These are phyloP conservation scores for Merops nubicus DNA, from an alignment of 2,113 vertebrate species.

Conservation along the genomic window DNA sequence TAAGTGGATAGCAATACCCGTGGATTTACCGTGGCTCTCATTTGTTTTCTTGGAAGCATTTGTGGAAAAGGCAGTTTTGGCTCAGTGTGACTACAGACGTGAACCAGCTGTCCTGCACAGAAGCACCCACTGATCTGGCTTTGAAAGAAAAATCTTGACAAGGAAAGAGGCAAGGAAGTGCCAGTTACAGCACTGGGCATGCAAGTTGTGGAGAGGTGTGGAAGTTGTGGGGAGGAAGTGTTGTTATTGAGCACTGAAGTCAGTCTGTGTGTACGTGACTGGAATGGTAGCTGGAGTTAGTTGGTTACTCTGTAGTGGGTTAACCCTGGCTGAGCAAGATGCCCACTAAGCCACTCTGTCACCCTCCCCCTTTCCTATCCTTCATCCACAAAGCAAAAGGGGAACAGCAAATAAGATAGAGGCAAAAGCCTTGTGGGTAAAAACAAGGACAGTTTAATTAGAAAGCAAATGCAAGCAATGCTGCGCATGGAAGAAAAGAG, in stretches of 20 bases:
- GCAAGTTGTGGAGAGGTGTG: not conserved
- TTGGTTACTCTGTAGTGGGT: too few species aligned
- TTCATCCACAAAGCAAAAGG: too few species aligned
- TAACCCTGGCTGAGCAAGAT: too few species aligned
- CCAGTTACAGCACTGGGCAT: not conserved
- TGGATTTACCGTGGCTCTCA: not conserved
- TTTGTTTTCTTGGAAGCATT: not conserved
- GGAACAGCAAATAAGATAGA: too few species aligned
- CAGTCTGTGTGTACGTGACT: not conserved
- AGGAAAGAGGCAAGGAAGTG: not conserved
- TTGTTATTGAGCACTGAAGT: not conserved
- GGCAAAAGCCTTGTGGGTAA: too few species aligned
- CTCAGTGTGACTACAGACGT: not conserved
- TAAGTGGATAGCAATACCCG: not conserved
- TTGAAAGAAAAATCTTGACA: not conserved
- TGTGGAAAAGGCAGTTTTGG: not conserved
- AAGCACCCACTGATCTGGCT: not conserved
- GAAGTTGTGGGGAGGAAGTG: not conserved
- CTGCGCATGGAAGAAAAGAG: too few species aligned
- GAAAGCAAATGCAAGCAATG: too few species aligned
- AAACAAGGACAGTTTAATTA: too few species aligned
- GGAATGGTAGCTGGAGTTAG: not conserved
- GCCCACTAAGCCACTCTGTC: too few species aligned
- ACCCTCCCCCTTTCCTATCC: too few species aligned
- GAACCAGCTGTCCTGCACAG: slow-evolving; percentile 2